Conservation (phyloP, 2,888 invertebrate species). For the Epistrophe grossulariae region DNA sequence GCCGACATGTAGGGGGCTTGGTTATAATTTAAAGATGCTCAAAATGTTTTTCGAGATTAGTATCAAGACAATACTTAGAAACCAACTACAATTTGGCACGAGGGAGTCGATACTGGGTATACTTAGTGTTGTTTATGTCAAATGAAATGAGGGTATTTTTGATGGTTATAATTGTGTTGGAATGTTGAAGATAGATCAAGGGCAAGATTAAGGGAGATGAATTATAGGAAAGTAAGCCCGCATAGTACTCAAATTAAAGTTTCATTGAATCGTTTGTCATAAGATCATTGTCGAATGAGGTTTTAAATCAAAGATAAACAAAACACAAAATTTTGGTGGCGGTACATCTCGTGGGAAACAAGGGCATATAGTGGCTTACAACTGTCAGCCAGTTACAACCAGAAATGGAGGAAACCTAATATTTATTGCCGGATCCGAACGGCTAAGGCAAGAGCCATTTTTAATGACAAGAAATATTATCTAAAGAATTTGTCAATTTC, state of each 20-base stretch:
- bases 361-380: too few relatives aligned
- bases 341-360: too few relatives aligned
- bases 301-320: too few relatives aligned
- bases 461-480: too few relatives aligned
- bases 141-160: conserved; percentile 55
- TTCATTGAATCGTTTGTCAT: too few relatives aligned
- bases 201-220: not conserved
- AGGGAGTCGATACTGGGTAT: conserved; percentile 28
- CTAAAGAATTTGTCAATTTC: too few relatives aligned
- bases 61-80: conserved; percentile 52
- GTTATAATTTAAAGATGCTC: not conserved
- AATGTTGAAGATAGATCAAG: conserved; percentile 24
- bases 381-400: too few relatives aligned
- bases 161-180: conserved; percentile 16
- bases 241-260: not conserved
- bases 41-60: conserved; percentile 37
- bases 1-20: conserved; percentile 10
- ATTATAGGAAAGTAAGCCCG: not conserved
- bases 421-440: too few relatives aligned
- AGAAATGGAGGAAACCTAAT: too few relatives aligned
- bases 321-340: too few relatives aligned
- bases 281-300: too few relatives aligned
- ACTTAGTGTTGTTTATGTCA: conserved; percentile 46
- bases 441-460: too few relatives aligned
- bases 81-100: conserved; percentile 23